phyloP scores from a whole-genome alignment of 2,888 invertebrate genomes.

The Clusia tigrina region DNA sequence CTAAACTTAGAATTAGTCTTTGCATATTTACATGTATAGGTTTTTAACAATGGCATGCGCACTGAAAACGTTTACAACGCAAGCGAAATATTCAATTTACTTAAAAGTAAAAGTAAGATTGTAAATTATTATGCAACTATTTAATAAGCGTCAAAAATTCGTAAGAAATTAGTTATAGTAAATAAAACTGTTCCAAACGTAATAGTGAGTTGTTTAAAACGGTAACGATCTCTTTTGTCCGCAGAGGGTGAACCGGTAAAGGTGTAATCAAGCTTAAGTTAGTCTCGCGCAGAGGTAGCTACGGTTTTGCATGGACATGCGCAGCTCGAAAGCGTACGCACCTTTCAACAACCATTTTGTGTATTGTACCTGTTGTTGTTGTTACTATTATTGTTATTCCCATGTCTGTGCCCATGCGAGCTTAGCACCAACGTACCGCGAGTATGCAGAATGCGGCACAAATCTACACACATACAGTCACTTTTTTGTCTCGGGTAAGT shows the following conservation, averaged over 20 bases:
- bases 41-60: slow-evolving; percentile 4
- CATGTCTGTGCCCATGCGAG: background rate
- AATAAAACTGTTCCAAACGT: slow-evolving; percentile 54
- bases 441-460: slow-evolving; percentile 4
- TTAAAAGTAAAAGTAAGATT: slow-evolving; percentile 51
- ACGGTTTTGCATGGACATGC: slow-evolving; percentile 16
- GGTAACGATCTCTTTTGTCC: background rate
- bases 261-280: background rate
- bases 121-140: slow-evolving; percentile 51
- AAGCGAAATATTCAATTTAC: slow-evolving; percentile 53
- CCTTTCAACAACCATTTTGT: slow-evolving; percentile 52
- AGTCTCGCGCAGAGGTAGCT: too few species aligned
- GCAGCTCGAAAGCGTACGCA: slow-evolving; percentile 39
- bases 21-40: too few species aligned
- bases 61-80: slow-evolving; percentile 5
- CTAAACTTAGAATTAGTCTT: too few species aligned
- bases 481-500: slow-evolving; percentile 15
- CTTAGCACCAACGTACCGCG: slow-evolving; percentile 13
- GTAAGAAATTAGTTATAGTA: slow-evolving; percentile 53
- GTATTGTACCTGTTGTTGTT: slow-evolving; percentile 41
- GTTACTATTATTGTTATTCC: background rate
- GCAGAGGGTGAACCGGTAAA: slow-evolving; percentile 6
- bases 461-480: slow-evolving; percentile 12
- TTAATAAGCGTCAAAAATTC: slow-evolving; percentile 47
- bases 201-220: slow-evolving; percentile 23